A percentile compares a stretch with the other conserved stretches of the same genome.
phyloP scores from a whole-genome alignment of 1,140 invertebrate species.

The honey bee (Apis mellifera) region Amel_HAv3.1 CM009932.2:10191501-10192000 shows the following conservation, averaged over 20 bases:
- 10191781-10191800: slow-evolving; percentile 85
- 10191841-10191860: slow-evolving; percentile 94
- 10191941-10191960: slow-evolving; percentile 93
- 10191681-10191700: slow-evolving; percentile 90
- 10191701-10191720: slow-evolving; percentile 92
- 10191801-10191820: slow-evolving; percentile 93
- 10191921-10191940: slow-evolving; percentile 91
- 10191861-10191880: slow-evolving; percentile 92
- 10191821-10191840: slow-evolving; percentile 94
- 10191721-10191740: slow-evolving; percentile 91
- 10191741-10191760: slow-evolving; percentile 81
- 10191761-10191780: slow-evolving; percentile 78
- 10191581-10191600: slow-evolving; percentile 92
- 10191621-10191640: slow-evolving; percentile 60
- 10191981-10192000: slow-evolving; percentile 91
- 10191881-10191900: slow-evolving; percentile 90
- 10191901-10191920: slow-evolving; percentile 88
- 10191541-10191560: slow-evolving; percentile 91
- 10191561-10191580: slow-evolving; percentile 91
- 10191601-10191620: slow-evolving; percentile 89
- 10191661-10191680: slow-evolving; percentile 90
- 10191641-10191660: slow-evolving; percentile 86
- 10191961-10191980: slow-evolving; percentile 94
- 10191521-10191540: slow-evolving; percentile 77
- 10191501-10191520: slow-evolving; percentile 80